Evolutionary conservation across 2,113 vertebrate species (phyloP).

Genomic region (Calonectris borealis): DNA sequence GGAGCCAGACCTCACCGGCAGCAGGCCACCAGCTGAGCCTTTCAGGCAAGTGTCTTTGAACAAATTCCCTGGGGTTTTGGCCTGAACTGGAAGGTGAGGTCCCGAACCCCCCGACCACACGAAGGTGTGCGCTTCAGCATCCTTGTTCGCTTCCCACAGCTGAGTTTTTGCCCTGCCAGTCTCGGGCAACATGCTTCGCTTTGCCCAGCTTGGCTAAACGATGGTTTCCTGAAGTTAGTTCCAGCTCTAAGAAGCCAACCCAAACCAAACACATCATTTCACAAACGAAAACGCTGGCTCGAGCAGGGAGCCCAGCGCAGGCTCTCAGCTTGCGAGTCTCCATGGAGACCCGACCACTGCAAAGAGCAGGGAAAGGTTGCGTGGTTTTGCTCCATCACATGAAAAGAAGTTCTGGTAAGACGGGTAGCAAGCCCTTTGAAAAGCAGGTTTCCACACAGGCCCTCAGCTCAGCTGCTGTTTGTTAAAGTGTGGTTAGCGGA

Average conservation of each 20-base stretch:
- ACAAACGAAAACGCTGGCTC: not conserved
- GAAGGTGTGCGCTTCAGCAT: not conserved
- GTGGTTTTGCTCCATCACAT: not conserved
- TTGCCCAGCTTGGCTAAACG: not conserved
- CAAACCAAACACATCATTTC: not conserved
- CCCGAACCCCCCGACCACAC: rapidly evolving
- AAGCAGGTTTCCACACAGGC: not conserved
- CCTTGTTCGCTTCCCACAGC: not conserved
- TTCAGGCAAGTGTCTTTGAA: not conserved
- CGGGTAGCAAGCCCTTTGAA: not conserved
- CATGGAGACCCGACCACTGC: not conserved
- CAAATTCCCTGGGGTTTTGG: not conserved
- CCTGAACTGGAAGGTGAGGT: not conserved
- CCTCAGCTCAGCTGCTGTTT: conserved; percentile 11
- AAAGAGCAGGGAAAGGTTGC: not conserved
- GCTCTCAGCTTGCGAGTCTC: not conserved
- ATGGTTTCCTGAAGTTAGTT: not conserved
- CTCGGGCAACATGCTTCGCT: not conserved
- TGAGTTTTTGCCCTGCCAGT: not conserved
- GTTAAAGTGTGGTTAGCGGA: conserved; percentile 14
- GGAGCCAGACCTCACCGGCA: not conserved
- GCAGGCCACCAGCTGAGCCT: not conserved
- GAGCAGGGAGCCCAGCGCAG: not conserved
- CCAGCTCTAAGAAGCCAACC: not conserved
- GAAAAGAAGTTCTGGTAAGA: not conserved